Conservation (phyloP, 2,888 invertebrate genomes). For the Cantharis flavilabris region DNA sequence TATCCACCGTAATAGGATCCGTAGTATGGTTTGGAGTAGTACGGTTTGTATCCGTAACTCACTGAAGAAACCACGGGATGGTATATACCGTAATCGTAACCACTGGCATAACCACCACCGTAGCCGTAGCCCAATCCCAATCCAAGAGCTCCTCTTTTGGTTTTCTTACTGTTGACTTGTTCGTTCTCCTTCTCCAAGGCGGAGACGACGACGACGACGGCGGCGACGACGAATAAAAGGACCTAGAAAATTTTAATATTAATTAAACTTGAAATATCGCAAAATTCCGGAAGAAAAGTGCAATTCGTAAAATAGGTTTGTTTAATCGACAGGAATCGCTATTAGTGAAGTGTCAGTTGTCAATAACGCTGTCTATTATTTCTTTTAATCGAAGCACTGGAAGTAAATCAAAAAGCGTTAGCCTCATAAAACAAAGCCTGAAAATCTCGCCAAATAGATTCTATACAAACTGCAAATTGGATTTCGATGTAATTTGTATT, state of each 20-base stretch:
- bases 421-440: neutral
- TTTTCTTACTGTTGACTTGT: constrained; percentile 36
- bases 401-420: neutral
- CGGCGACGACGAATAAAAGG: constrained; percentile 25
- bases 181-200: constrained; percentile 33
- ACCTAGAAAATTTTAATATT: constrained; percentile 6
- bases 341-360: neutral
- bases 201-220: constrained; percentile 23
- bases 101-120: constrained; percentile 29
- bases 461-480: neutral
- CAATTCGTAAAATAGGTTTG: neutral
- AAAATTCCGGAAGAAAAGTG: neutral
- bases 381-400: neutral
- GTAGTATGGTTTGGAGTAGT: constrained; percentile 8
- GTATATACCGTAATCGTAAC: constrained; percentile 33
- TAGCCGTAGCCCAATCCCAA: constrained; percentile 33
- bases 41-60: constrained; percentile 13
- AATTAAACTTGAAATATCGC: neutral
- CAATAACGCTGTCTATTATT: neutral
- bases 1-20: constrained; percentile 16
- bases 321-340: neutral
- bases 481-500: neutral
- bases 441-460: neutral
- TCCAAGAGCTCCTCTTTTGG: constrained; percentile 42
- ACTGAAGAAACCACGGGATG: constrained; percentile 27